Evolutionary conservation across 2,888 invertebrate species (phyloP).

Genomic region (Pinctada fucata): DNA sequence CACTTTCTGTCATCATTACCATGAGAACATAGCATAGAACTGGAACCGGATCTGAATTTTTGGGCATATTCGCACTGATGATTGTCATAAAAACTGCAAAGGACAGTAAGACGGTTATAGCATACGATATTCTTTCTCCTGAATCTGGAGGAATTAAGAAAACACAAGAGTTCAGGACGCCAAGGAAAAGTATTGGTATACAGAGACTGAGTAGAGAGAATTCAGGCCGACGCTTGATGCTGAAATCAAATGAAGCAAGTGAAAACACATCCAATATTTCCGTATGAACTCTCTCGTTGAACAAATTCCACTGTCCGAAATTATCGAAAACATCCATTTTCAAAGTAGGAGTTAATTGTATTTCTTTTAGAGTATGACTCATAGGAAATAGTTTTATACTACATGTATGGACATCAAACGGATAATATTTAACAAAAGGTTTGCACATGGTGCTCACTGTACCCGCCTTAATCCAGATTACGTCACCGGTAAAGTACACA

Average conservation of each 20-base stretch:
- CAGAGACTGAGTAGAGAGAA: constrained; percentile 28
- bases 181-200: constrained; percentile 29
- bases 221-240: constrained; percentile 26
- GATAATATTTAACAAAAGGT: constrained; percentile 26
- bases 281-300: not conserved
- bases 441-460: constrained; percentile 20
- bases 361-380: constrained; percentile 8
- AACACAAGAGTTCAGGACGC: constrained; percentile 30
- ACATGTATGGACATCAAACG: constrained; percentile 29
- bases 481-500: constrained; percentile 20
- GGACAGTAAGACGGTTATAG: constrained; percentile 32
- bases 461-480: constrained; percentile 22
- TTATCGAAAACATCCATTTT: constrained; percentile 23
- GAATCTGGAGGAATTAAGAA: constrained; percentile 28
- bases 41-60: constrained; percentile 34
- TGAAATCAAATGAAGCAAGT: constrained; percentile 14
- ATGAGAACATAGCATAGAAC: constrained; percentile 28
- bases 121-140: constrained; percentile 35
- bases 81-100: constrained; percentile 38
- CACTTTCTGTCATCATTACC: constrained; percentile 29
- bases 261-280: constrained; percentile 24
- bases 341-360: constrained; percentile 8
- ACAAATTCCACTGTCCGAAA: constrained; percentile 27
- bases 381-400: constrained; percentile 16
- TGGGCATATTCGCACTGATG: constrained; percentile 32